Conservation (phyloP, 2,113 vertebrate species). For the Conger conger region DNA sequence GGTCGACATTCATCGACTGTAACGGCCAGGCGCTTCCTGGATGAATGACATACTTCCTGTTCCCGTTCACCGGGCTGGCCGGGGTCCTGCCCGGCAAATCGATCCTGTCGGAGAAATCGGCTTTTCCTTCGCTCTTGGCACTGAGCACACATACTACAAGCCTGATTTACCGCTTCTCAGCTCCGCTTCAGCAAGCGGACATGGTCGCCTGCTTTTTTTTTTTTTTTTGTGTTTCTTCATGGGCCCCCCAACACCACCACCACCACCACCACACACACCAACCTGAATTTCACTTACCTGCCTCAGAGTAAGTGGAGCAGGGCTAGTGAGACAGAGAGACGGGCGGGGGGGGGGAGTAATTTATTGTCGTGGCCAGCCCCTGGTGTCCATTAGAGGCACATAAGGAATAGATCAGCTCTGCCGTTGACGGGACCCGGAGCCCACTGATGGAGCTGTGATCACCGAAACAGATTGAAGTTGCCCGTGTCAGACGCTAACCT, state of each 20-base stretch:
- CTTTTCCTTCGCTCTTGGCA: not conserved
- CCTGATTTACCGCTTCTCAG: not conserved
- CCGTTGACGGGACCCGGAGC: constrained; percentile 49
- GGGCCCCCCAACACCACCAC: too few species aligned
- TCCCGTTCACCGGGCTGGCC: not conserved
- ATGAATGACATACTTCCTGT: not conserved
- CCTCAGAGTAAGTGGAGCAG: not conserved
- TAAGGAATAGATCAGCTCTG: constrained; percentile 54
- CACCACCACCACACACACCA: not conserved
- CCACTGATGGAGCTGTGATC: constrained; percentile 64
- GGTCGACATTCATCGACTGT: not conserved
- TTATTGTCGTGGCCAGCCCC: constrained; percentile 41
- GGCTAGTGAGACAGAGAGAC: not conserved
- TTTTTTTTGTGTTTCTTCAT: not conserved
- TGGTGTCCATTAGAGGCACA: constrained; percentile 50
- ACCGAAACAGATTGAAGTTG: constrained; percentile 38
- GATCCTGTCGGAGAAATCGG: not conserved
- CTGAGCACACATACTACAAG: not conserved
- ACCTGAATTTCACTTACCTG: not conserved
- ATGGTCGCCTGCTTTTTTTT: not conserved
- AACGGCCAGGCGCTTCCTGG: not conserved
- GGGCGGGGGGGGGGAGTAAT: constrained; percentile 34
- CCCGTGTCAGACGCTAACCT: constrained; percentile 10
- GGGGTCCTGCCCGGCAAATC: not conserved
- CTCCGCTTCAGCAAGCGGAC: not conserved